Evolutionary conservation across 1,140 invertebrate genomes (phyloP), one percentile per base, ranked within the genome.

Genomic region (Ruditapes philippinarum): DNA sequence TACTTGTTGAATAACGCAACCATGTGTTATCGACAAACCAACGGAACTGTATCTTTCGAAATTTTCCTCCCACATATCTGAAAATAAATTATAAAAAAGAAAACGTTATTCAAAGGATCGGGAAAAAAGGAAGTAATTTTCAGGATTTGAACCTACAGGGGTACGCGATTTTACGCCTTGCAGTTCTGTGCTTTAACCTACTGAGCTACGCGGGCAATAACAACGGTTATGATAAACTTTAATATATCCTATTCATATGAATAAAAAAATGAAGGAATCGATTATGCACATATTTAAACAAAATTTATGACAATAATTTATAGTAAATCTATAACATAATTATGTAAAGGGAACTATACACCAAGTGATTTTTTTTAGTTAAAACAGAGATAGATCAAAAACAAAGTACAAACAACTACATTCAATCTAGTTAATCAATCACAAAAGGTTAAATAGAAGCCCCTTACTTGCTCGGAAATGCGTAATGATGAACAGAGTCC

Each of bases 1-100:
- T 54, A 38, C 49, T 60, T 51, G 7, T 49, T 80, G 78, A 80
- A 80, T 80, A 80, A 51, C 78, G 51, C 28, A 80, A 51, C 51
- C 78, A 80, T 7, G 33, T 33, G 36, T 57, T 80, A 51, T 33
- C 36, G 36, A 80, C 78, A 60, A 80, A 80, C 78, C 31, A 57
- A 33, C 60, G 78, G 60, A 49, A 57, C 36, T 80, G 51, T 80
- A 80, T 80, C 36, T 80, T 80, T 80, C 78, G 5, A 51, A 80
- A 80, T 80, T 80, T 80, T 17, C 78, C 78, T 57, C 78, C 45
- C 54, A 80, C 51, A 60, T 80, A 57, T 57, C 51, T 80, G 36
- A 54, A 80, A 80, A 57, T 57, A 57, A 80, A 80, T 57, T 12
- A 80, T 57, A 51, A 45, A 28, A 60, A 17, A 49, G 7, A 11